Evolutionary conservation across 2,113 vertebrate genomes (phyloP).

Genomic region (Puffinus mauretanicus): DNA sequence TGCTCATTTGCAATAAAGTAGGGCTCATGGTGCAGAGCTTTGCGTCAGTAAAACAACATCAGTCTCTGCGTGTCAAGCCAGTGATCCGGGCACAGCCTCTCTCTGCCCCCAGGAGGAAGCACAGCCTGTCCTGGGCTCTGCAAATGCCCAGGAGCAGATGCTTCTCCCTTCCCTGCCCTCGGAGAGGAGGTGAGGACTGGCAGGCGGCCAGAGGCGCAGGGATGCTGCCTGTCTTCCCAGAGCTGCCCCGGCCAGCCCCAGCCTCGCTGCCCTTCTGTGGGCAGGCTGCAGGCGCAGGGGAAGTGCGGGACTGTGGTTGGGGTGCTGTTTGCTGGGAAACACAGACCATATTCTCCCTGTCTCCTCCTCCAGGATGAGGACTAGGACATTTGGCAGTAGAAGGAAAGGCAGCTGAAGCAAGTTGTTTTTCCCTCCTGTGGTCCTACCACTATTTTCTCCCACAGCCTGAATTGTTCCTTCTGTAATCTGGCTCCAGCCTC

Average conservation of each 20-base stretch:
- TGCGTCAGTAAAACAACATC: background rate
- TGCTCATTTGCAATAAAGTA: background rate
- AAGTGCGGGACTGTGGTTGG: background rate
- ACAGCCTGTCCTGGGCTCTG: background rate
- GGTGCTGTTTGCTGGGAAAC: background rate
- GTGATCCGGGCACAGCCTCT: background rate
- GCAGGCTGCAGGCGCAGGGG: background rate
- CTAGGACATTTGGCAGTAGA: background rate
- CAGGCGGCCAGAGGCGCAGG: background rate
- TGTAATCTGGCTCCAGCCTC: background rate
- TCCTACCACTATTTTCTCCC: background rate
- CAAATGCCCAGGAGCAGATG: background rate
- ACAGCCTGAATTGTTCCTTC: background rate
- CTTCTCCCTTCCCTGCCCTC: background rate
- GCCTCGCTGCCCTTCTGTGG: background rate
- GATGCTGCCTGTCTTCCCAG: background rate
- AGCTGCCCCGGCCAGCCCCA: background rate
- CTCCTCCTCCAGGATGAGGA: background rate
- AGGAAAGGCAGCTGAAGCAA: background rate
- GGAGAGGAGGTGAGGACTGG: background rate
- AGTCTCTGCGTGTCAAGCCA: background rate
- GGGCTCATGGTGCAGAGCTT: background rate
- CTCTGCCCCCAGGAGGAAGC: background rate
- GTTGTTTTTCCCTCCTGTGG: background rate
- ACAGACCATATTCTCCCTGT: background rate